These are phyloP conservation scores for Sterrhoptilus dennistouni DNA, from an alignment of 2,113 vertebrate species.

Conservation along the genomic window DNA sequence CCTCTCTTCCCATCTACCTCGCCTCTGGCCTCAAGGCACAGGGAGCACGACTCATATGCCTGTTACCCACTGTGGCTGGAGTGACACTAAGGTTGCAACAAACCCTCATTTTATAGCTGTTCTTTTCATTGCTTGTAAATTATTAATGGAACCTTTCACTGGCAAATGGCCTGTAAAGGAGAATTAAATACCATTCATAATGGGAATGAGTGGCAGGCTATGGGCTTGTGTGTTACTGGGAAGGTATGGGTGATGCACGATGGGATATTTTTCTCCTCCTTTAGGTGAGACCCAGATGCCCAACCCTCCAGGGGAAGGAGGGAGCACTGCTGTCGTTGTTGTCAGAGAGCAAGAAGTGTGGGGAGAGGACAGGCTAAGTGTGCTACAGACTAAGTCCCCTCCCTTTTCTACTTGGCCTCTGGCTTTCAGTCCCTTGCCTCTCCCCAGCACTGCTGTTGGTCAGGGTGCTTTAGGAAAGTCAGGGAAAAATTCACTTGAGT, in stretches of 20 bases:
- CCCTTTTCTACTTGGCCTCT: not conserved
- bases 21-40: not conserved
- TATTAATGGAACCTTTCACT: slow-evolving; percentile 55
- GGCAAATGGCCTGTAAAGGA: not conserved
- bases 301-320: not conserved
- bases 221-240: not conserved
- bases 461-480: not conserved
- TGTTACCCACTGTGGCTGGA: accelerated
- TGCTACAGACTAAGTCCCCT: not conserved
- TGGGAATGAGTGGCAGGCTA: not conserved
- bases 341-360: not conserved
- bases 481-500: not conserved
- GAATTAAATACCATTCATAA: slow-evolving; percentile 66
- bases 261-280: not conserved
- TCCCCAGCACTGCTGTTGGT: not conserved
- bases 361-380: not conserved
- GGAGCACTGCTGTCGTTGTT: not conserved
- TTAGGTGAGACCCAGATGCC: not conserved
- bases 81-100: slow-evolving; percentile 28
- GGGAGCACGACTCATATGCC: not conserved
- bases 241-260: not conserved
- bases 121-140: slow-evolving; percentile 58
- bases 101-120: not conserved
- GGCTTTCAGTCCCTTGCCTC: not conserved
- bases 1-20: slow-evolving; percentile 13